Base-by-base conservation (phyloP, 64 coral and sea anemone genomes). In the Montipora foliosa region DNA sequence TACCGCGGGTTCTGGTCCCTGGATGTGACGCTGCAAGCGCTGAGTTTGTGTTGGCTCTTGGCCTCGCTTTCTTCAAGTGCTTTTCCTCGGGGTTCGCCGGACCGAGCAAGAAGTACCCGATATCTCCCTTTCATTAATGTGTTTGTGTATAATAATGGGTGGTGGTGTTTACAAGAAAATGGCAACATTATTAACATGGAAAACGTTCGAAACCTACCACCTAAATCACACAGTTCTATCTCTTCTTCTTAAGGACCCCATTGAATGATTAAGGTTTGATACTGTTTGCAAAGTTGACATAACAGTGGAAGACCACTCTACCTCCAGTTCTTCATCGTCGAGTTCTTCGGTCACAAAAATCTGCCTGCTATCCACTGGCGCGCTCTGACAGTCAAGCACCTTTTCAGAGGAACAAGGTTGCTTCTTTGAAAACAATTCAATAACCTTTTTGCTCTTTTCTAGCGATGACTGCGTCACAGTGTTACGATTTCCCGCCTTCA, bases 301-400 rank as follows among this genome's bases (percentile, higher is more conserved):
- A 67, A 92, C 58, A 11, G 82, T 77, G 4, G 89, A 66, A 70
- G 95, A 79, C 71, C 88, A 93, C 3, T 96, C 95, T 49, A 90
- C 79, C 48, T 96, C 95, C 0, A 96, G 79, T 24, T 96, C 95
- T 47, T 89, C 91, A 7, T 96, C 91, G 57, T 76, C 87, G 4
- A 96, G 86, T 89, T 96, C 95, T 47, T 96, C 95, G 0, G 95
- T 96, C 45, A 93, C 58, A 96, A 96, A 96, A 89, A 93, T 89
- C 58, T 51, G 19, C 24, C 44, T 46, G 64, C 71, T 75, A 46
- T 37, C 29, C 19, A 51, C 49, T 24, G 16, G 74, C 14, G 44
- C 13, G 49, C 21, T 48, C 8, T 68, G 37, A 55, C 16, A 37
- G 19, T 74, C 46, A 24, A 80, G 20, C n/a, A 29, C 20, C 2